Base-by-base conservation (phyloP, 2,888 invertebrate genomes). In the Micropterix aruncella region DNA sequence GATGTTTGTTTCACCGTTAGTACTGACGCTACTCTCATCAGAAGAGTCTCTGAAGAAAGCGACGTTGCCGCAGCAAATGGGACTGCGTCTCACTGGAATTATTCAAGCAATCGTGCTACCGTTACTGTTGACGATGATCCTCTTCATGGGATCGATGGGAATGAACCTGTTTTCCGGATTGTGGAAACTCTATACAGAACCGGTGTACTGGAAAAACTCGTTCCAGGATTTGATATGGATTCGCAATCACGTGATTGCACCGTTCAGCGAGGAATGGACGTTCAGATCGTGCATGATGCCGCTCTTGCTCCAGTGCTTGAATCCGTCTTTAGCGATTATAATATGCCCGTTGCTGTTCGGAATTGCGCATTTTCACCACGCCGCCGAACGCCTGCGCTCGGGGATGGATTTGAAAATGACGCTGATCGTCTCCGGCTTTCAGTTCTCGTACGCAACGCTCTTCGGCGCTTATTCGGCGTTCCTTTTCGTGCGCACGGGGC, bases 391-490 rank as follows among this genome's bases (percentile, higher is more conserved):
- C 56, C 67, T 90, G 18, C 79, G 75, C 53, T 66, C 72, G 53
- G 90, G 89, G 38, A 72, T 80, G 60, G 72, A 79, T 46, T 68
- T 86, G 38, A 77, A 76, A 56, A 74, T 74, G 27, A 86, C 86
- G 4, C 56, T 89, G 16, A 63, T 83, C 50, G 70, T 84, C 50
- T 83, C 88, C 51, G 72, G 77, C 61, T 91, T 94, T 60, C 95
- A 96, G 62, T 86, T 93, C 59, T 70, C 75, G 1, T 95, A 92
- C 58, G 95, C 96, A 2, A 90, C 89, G 43, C 61, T 95, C 41
- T 96, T 96, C 69, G 96, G 95, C 46, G 84, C 85, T 41, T 96
- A 96, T 62, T 93, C 94, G 3, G 87, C 94, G n/a, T 93, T 82
- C 60, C 64, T 95, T 41, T 92, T 94, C 64, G 73, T 86, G 7